Conservation (phyloP, 92 coral and sea anemone species). For the Blastomussa wellsi region DNA sequence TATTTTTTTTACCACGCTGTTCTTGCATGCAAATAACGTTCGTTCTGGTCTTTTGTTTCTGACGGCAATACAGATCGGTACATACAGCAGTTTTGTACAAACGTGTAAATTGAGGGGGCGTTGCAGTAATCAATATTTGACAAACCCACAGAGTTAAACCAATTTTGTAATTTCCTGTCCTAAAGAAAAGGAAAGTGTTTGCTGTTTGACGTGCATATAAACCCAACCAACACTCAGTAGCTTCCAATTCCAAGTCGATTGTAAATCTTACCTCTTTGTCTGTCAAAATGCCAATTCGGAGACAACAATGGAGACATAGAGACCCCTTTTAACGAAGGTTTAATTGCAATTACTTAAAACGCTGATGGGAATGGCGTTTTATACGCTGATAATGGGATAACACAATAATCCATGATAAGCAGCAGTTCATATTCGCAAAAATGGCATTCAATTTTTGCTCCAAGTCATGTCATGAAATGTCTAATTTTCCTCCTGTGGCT, state of each 20-base stretch:
- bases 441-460: background rate
- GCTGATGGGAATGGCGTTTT: conserved; percentile 17
- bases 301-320: conserved; percentile 31
- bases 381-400: conserved; percentile 30
- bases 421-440: background rate
- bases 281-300: conserved; percentile 18
- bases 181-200: background rate
- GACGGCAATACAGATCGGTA: background rate
- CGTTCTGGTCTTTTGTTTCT: background rate
- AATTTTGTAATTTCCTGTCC: conserved; percentile 31
- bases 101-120: conserved; percentile 57
- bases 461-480: background rate
- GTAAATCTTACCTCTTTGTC: conserved; percentile 4
- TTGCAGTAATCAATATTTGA: conserved; percentile 25
- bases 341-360: conserved; percentile 42
- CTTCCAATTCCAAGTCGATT: background rate
- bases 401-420: conserved; percentile 38
- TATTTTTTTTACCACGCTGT: background rate
- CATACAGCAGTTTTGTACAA: background rate
- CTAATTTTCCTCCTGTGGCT: background rate
- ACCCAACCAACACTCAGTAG: background rate
- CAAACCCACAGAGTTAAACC: conserved; percentile 28
- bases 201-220: background rate
- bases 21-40: background rate
- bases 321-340: conserved; percentile 30